These are phyloP conservation scores for Scophthalmus maximus DNA, from an alignment of 2,113 vertebrate species.

Conservation along the genomic window DNA sequence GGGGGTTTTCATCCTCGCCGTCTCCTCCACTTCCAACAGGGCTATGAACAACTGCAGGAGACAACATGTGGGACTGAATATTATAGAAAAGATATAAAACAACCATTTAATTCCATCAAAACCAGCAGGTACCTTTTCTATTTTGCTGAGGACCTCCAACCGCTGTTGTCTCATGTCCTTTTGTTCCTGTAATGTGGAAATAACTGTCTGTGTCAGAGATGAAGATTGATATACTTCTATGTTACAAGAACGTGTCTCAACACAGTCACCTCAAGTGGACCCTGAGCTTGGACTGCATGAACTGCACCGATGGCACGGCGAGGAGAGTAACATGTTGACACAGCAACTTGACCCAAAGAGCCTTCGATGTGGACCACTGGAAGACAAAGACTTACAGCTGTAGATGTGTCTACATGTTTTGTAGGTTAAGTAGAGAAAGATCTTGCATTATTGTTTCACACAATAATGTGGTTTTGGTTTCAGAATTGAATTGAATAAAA, in stretches of 20 bases:
- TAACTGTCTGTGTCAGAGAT: background rate
- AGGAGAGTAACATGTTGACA: slow-evolving; percentile 95
- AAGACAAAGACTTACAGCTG: slow-evolving; percentile 27
- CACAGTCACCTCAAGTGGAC: slow-evolving; percentile 83
- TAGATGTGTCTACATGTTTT: too few relatives aligned
- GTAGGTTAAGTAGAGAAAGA: too few relatives aligned
- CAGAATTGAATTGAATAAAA: too few relatives aligned
- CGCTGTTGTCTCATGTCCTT: slow-evolving; percentile 86
- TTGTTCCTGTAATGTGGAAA: slow-evolving; percentile 65
- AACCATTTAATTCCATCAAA: too few relatives aligned
- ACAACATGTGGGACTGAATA: background rate
- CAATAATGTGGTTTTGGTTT: too few relatives aligned
- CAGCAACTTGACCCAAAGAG: slow-evolving; percentile 92
- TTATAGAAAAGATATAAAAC: background rate
- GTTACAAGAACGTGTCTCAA: background rate
- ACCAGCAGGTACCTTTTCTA: slow-evolving; percentile 86
- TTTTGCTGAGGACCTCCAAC: slow-evolving; percentile 85
- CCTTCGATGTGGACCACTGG: slow-evolving; percentile 94
- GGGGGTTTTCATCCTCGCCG: slow-evolving; percentile 72
- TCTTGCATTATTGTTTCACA: too few relatives aligned
- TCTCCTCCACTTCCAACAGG: slow-evolving; percentile 90
- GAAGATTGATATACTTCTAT: background rate
- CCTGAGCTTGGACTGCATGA: slow-evolving; percentile 85
- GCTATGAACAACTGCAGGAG: slow-evolving; percentile 86
- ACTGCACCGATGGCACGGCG: slow-evolving; percentile 93